Evolutionary conservation across 1,140 invertebrate species (phyloP).

Genomic region (Heliothis virescens): DNA sequence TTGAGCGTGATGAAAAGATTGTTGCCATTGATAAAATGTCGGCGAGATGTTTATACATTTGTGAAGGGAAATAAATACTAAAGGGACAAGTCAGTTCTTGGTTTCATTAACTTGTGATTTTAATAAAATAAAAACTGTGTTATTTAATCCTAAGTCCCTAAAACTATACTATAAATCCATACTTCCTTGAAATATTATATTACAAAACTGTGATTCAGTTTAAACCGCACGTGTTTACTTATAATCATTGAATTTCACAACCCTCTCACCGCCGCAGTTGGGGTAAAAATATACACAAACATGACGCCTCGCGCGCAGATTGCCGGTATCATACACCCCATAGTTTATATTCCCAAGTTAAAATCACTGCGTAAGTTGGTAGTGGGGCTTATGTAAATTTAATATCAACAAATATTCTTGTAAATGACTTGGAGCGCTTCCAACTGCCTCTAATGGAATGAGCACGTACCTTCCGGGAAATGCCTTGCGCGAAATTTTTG

Average conservation of each 20-base stretch:
- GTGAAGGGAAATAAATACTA: too few species aligned
- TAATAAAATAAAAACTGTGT: too few species aligned
- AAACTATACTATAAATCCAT: too few species aligned
- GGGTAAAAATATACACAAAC: neutral
- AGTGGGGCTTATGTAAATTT: slow-evolving; percentile 12
- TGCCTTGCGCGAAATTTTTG: neutral
- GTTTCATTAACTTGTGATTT: too few species aligned
- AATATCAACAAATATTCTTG: slow-evolving; percentile 21
- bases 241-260: too few species aligned
- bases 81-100: too few species aligned
- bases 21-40: too few species aligned
- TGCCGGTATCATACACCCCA: neutral
- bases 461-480: neutral
- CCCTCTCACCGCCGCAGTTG: too few species aligned
- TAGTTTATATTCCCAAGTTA: neutral
- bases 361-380: slow-evolving; percentile 3
- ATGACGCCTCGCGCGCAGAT: neutral
- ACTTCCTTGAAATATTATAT: too few species aligned
- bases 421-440: slow-evolving; percentile 33
- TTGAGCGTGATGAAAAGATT: neutral
- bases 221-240: too few species aligned
- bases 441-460: slow-evolving; percentile 34
- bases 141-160: too few species aligned
- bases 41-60: neutral
- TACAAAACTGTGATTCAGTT: too few species aligned